Conservation (phyloP, 1,140 invertebrate genomes). For the Panulirus ornatus region DNA sequence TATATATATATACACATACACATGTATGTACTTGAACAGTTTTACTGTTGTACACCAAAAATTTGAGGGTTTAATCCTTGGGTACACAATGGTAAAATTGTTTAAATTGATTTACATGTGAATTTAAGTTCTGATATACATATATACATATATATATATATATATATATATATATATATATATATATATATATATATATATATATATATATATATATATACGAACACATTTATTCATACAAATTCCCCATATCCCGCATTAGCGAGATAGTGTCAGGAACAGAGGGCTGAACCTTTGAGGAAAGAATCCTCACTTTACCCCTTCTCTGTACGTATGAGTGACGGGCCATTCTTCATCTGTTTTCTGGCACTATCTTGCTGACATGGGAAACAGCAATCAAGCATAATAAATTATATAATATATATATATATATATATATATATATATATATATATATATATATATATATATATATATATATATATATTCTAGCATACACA, state of each 20-base stretch:
- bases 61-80: not conserved
- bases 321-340: too few species aligned
- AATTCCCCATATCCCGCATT: too few species aligned
- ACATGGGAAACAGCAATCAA: too few species aligned
- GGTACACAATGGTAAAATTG: too few species aligned
- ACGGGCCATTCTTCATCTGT: too few species aligned
- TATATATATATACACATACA: not conserved
- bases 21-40: not conserved
- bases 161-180: conserved; percentile 41
- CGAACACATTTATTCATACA: too few species aligned
- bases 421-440: not conserved
- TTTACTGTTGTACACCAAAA: not conserved
- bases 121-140: not conserved
- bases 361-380: too few species aligned
- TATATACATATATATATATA: conserved; percentile 14
- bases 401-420: too few species aligned
- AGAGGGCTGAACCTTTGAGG: too few species aligned
- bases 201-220: conserved; percentile 17
- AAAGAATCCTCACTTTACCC: not conserved
- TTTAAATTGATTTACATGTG: too few species aligned
- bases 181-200: conserved; percentile 39
- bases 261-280: too few species aligned
- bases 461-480: conserved; percentile 37
- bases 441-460: conserved; percentile 38
- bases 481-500: too few species aligned